Percentiles rank a stretch among this genome's conserved stretches.
These are phyloP conservation scores for Synanthedon myopaeformis DNA, from an alignment of 2,888 invertebrate genomes.

Conservation along the genomic window DNA sequence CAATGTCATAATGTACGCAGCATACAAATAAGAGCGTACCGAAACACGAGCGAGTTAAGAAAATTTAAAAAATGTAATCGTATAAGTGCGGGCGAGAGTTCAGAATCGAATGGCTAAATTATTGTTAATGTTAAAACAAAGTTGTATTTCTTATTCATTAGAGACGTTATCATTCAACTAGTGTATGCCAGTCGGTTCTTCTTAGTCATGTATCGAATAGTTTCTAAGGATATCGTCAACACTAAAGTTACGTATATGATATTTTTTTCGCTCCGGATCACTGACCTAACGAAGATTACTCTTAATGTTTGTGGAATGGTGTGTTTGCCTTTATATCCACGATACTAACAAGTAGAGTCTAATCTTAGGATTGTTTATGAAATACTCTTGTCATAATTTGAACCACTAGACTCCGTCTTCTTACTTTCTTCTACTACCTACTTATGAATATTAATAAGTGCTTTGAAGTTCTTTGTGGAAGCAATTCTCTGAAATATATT, in stretches of 20 bases:
- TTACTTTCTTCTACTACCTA: too few species aligned
- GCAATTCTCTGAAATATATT: too few species aligned
- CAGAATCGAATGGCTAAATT: conserved; percentile 5
- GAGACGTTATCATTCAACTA: conserved; percentile 18
- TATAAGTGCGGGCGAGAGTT: conserved; percentile 11
- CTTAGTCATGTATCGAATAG: conserved; percentile 13
- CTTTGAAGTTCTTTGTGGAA: too few species aligned
- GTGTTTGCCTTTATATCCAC: not conserved
- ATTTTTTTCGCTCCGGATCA: not conserved
- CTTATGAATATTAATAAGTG: too few species aligned
- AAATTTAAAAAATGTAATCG: conserved; percentile 5
- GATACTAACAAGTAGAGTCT: too few species aligned
- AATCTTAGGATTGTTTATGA: too few species aligned
- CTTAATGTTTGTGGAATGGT: not conserved
- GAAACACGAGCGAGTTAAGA: conserved; percentile 6
- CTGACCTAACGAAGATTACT: not conserved
- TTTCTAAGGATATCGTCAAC: not conserved
- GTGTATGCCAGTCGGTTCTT: conserved; percentile 16
- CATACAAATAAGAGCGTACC: conserved; percentile 31
- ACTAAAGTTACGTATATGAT: not conserved
- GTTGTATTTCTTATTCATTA: conserved; percentile 13
- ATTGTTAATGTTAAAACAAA: conserved; percentile 7
- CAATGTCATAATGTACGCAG: conserved; percentile 32
- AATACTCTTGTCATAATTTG: too few species aligned
- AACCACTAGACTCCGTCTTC: too few species aligned